These are phyloP conservation scores for Aplysina aerophoba DNA, from an alignment of 37 sponge, comb jelly and placozoan species.

Conservation along the genomic window DNA sequence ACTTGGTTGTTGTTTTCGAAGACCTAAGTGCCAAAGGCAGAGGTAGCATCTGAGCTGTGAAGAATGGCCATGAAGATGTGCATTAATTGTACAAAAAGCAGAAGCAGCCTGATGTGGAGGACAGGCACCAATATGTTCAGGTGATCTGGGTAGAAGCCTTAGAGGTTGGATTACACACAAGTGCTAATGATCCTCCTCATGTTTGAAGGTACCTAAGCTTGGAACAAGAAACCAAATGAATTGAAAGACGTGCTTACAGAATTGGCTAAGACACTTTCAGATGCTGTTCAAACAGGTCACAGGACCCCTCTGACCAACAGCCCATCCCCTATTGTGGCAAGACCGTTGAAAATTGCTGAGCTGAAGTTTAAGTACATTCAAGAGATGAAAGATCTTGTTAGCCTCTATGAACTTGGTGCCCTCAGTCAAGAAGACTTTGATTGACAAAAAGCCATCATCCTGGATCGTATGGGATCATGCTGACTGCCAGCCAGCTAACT, in stretches of 20 bases:
- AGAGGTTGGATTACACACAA: background rate
- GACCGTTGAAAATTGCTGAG: background rate
- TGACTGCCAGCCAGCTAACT: background rate
- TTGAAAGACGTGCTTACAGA: background rate
- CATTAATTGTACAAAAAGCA: background rate
- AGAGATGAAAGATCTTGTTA: background rate
- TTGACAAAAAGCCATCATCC: background rate
- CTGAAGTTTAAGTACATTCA: background rate
- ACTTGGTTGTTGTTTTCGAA: background rate
- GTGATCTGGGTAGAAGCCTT: background rate
- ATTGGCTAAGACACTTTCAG: background rate
- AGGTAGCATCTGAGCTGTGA: background rate
- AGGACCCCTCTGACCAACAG: background rate
- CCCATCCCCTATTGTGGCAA: background rate
- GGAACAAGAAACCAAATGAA: conserved; percentile 6
- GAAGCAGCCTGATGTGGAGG: background rate
- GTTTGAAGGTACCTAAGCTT: background rate
- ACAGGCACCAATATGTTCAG: background rate
- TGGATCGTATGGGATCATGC: background rate
- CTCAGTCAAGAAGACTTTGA: conserved; percentile 9
- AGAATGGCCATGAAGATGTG: background rate
- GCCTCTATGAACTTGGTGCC: conserved; percentile 14
- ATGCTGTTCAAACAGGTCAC: background rate
- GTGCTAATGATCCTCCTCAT: conserved; percentile 13
- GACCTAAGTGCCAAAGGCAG: background rate